Percentiles rank a stretch among this genome's conserved stretches.
These are phyloP conservation scores for Stegana nigrithorax DNA, from an alignment of 2,888 invertebrate genomes.

Conservation along the genomic window DNA sequence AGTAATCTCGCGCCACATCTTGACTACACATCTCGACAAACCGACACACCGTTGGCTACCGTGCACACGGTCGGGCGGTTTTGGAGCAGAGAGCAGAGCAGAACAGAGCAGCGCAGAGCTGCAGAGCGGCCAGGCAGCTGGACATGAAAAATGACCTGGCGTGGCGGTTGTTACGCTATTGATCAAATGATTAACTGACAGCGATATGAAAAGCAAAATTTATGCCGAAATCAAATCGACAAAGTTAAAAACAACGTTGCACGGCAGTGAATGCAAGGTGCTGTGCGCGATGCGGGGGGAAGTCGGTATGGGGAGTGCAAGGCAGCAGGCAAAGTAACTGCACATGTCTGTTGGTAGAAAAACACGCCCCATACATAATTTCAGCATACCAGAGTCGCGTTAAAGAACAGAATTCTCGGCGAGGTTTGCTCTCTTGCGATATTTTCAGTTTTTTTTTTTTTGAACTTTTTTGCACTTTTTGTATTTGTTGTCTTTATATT, in stretches of 20 bases:
- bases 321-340: background rate
- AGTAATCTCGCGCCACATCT: too few species aligned
- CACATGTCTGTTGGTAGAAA: background rate
- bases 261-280: background rate
- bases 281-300: too few species aligned
- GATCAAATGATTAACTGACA: slow-evolving; percentile 19
- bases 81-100: too few species aligned
- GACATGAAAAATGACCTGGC: background rate
- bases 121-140: background rate
- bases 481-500: too few species aligned
- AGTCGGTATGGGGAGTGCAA: background rate
- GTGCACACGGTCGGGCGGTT: too few species aligned
- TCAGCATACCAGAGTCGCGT: background rate
- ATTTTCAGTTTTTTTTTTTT: too few species aligned
- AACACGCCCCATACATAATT: slow-evolving; percentile 8
- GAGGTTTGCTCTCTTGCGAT: too few species aligned
- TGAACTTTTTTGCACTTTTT: too few species aligned
- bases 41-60: too few species aligned
- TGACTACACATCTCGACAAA: too few species aligned
- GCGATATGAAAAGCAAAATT: slow-evolving; percentile 18
- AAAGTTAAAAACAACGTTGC: background rate
- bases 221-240: slow-evolving; percentile 11
- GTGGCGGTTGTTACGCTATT: slow-evolving; percentile 2
- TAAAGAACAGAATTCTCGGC: too few species aligned
- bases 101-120: too few species aligned